phyloP scores from a whole-genome alignment of 2,113 vertebrate genomes.

The Apodemus speciosus region DNA sequence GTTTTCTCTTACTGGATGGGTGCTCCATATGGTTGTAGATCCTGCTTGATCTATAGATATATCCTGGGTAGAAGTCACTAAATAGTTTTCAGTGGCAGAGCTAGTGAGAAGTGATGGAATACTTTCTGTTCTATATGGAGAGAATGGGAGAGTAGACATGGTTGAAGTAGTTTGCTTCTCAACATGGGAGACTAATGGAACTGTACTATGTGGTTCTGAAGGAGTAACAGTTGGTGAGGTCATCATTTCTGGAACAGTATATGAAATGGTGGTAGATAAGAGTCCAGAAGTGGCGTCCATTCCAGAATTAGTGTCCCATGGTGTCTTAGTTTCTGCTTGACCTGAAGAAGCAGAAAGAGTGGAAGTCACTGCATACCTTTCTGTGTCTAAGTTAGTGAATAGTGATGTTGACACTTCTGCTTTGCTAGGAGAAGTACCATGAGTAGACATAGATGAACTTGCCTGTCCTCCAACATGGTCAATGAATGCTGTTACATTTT shows the following conservation, averaged over 20 bases:
- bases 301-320: not conserved
- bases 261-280: accelerated
- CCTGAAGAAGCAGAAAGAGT: not conserved
- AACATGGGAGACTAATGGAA: not conserved
- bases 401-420: not conserved
- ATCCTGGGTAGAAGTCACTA: not conserved
- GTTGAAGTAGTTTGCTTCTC: not conserved
- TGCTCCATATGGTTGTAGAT: not conserved
- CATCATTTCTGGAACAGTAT: not conserved
- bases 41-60: not conserved
- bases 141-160: not conserved
- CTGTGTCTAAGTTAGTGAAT: not conserved
- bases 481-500: not conserved
- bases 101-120: accelerated
- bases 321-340: not conserved
- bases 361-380: not conserved
- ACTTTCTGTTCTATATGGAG: not conserved
- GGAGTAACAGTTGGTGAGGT: not conserved
- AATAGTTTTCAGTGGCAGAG: not conserved
- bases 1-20: not conserved
- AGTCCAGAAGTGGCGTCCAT: not conserved
- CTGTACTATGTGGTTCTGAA: not conserved
- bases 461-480: not conserved
- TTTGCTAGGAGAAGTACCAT: accelerated
- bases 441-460: not conserved